Conservation (phyloP, 2,113 vertebrate genomes). For the Chiloscyllium plagiosum region DNA sequence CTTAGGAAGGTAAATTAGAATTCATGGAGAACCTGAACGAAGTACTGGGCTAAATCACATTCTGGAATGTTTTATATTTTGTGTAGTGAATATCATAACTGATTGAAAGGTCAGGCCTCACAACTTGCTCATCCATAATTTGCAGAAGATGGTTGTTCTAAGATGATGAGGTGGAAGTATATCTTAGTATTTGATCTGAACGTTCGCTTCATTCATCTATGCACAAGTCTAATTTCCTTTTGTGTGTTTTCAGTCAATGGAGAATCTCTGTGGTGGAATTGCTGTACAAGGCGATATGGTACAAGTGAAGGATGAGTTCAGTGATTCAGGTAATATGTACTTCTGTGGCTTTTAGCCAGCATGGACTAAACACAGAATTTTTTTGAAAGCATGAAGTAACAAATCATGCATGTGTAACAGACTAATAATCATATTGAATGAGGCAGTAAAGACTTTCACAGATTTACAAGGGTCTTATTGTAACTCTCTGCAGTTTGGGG, state of each 20-base stretch:
- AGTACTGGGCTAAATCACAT: background rate
- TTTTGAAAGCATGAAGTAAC: background rate
- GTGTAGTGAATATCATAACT: background rate
- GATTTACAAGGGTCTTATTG: no score
- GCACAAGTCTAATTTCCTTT: background rate
- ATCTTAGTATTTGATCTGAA: background rate
- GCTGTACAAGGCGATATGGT: slow-evolving; percentile 56
- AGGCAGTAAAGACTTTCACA: no score
- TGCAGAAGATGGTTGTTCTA: background rate
- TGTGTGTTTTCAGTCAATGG: slow-evolving; percentile 67
- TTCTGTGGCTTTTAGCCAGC: background rate
- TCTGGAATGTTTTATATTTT: background rate
- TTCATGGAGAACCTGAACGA: background rate
- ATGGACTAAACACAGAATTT: background rate
- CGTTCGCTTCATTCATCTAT: background rate
- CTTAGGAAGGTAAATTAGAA: background rate
- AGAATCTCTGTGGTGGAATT: slow-evolving; percentile 68
- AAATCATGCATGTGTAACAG: background rate
- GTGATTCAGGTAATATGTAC: slow-evolving; percentile 50
- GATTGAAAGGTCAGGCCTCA: background rate
- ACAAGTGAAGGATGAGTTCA: slow-evolving; percentile 49
- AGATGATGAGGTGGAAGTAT: background rate
- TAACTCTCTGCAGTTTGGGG: no score
- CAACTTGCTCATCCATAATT: background rate
- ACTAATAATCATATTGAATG: background rate